Evolutionary conservation across 2,888 invertebrate species (phyloP).

Genomic region (Ornithoptera alexandrae): DNA sequence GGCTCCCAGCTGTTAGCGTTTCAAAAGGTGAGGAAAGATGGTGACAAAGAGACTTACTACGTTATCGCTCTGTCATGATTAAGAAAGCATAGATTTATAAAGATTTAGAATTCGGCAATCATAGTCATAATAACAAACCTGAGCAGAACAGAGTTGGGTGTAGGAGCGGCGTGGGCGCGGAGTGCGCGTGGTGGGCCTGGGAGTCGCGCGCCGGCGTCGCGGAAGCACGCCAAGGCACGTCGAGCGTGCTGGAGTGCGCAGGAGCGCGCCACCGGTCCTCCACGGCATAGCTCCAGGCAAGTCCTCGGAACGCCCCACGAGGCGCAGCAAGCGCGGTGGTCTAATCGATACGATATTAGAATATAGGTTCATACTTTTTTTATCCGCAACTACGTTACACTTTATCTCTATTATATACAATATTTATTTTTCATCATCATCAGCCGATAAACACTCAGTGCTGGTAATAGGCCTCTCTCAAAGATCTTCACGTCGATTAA

Average conservation of each 20-base stretch:
- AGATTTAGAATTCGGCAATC: too few species aligned
- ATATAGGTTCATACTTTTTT: too few species aligned
- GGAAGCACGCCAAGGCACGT: constrained; percentile 89
- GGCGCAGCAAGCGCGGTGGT: constrained; percentile 91
- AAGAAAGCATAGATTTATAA: too few species aligned
- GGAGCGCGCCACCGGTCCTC: constrained; percentile 84
- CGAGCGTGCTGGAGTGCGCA: constrained; percentile 88
- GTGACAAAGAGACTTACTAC: too few species aligned
- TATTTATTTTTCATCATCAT: too few species aligned
- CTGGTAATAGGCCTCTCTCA: too few species aligned
- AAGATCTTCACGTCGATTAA: too few species aligned
- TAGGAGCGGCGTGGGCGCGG: constrained; percentile 66
- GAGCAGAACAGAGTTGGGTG: constrained; percentile 61
- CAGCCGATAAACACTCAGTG: too few species aligned
- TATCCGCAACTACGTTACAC: too few species aligned
- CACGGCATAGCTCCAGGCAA: constrained; percentile 92
- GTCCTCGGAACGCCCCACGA: constrained; percentile 88
- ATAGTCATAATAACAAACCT: constrained; percentile 45
- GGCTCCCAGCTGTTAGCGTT: constrained; percentile 83
- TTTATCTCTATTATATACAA: too few species aligned
- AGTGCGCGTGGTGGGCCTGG: constrained; percentile 86
- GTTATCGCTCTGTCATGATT: too few species aligned
- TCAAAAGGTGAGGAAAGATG: too few species aligned
- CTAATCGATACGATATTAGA: constrained; percentile 46
- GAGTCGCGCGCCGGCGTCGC: constrained; percentile 86